These are phyloP conservation scores for Calephelis perditalis DNA, from an alignment of 2,888 invertebrate species.

Conservation along the genomic window DNA sequence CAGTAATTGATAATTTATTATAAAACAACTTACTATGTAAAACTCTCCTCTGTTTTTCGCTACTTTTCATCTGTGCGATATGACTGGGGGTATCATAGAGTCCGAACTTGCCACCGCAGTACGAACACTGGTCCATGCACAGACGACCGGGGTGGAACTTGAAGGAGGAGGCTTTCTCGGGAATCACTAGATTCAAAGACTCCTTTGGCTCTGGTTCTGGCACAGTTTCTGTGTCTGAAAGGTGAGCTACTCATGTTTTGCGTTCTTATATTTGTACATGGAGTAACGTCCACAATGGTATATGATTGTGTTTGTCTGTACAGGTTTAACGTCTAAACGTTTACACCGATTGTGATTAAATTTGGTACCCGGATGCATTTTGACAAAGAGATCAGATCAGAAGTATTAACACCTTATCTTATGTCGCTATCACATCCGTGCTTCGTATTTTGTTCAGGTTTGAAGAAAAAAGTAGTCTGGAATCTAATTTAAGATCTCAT, in stretches of 20 bases:
- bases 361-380: too few species aligned
- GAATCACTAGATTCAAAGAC: constrained; percentile 85
- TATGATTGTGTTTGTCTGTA: too few species aligned
- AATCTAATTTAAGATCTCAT: too few species aligned
- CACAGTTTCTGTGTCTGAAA: constrained; percentile 49
- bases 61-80: constrained; percentile 90
- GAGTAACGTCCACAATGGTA: too few species aligned
- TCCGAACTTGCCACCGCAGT: constrained; percentile 92
- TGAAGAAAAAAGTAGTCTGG: too few species aligned
- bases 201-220: constrained; percentile 67
- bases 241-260: background rate
- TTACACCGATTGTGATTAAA: too few species aligned
- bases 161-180: constrained; percentile 92
- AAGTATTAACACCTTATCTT: too few species aligned
- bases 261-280: background rate
- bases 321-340: too few species aligned
- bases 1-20: background rate
- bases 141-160: constrained; percentile 90
- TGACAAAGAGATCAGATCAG: too few species aligned
- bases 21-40: constrained; percentile 79
- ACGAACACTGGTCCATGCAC: constrained; percentile 91
- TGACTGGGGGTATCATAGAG: constrained; percentile 92
- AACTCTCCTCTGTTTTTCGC: constrained; percentile 89
- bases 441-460: too few species aligned
- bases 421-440: too few species aligned